Evolutionary conservation across 2,797 vertebrate genomes (phyloP), one percentile per base, ranked within the genome.

Genomic region (Protosalanx chinensis): DNA sequence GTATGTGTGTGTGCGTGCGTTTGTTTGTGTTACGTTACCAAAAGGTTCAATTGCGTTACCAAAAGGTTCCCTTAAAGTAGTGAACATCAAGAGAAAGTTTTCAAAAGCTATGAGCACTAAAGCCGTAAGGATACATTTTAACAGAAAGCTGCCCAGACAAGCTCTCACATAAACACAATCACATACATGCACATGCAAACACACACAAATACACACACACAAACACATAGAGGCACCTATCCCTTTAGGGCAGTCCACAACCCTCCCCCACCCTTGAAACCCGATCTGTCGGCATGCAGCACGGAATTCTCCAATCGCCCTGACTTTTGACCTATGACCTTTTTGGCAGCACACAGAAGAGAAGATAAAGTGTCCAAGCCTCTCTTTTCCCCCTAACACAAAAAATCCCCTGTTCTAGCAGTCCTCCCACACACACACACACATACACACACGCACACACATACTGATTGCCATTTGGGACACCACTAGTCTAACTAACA

Each of bases 241-340:
- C 88, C 90, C 91, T 90, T 75, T 60, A 79, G 89, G 91, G 88
- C 77, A 85, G 88, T 85, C 79, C 73, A 23, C 57, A 41, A 76
- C 87, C 90, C 84, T 86, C 91, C 92, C 91, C 91, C 89, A 82
- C 76, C 76, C 83, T 81, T 90, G 93, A 93, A 93, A 93, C 91
- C 84, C 74, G 91, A 94, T 93, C 92, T 93, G 90, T 91, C 87
- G 92, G 93, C 91, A 94, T 93, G 93, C 92, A 90, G 92, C 84
- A 83, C 87, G 91, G 92, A 93, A 94, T 94, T 93, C 93, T 93
- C 92, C 91, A 90, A 91, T 92, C 89, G 91, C 93, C 93, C 93
- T 93, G 92, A 93, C 92, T 93, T 93, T 91, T 94, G 92, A 94
- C 93, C 92, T 90, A 76, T 93, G 93, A 76, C 92, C 92, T 93